Percentiles rank a stretch among this genome's conserved stretches.
phyloP scores from a whole-genome alignment of 2,888 invertebrate genomes.

The Dichetophora obliterata region DNA sequence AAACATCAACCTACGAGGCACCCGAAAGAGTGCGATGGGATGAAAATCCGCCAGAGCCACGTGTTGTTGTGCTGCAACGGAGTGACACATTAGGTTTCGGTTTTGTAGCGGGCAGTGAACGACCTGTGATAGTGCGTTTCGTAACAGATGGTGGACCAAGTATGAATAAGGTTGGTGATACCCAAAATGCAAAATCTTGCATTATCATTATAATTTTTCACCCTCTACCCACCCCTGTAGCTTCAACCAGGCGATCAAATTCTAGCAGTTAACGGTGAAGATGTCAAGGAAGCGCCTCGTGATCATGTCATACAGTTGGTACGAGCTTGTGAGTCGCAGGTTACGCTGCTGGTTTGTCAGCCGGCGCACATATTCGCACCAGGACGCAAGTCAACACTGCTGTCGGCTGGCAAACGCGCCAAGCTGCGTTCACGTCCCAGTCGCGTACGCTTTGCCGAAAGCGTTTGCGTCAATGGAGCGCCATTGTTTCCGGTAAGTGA shows the following conservation, averaged over 20 bases:
- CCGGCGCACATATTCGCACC: constrained; percentile 77
- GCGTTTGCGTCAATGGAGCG: constrained; percentile 87
- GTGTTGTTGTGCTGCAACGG: constrained; percentile 81
- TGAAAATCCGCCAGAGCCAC: constrained; percentile 81
- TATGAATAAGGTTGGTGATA: constrained; percentile 79
- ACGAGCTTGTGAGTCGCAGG: constrained; percentile 82
- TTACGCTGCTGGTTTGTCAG: constrained; percentile 85
- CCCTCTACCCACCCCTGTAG: constrained; percentile 61
- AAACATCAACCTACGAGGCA: constrained; percentile 92
- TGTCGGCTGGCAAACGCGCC: constrained; percentile 90
- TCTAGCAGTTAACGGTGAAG: constrained; percentile 89
- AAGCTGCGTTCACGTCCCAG: constrained; percentile 84
- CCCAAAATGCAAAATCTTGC: neutral
- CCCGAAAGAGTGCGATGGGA: constrained; percentile 78
- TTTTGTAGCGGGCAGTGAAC: constrained; percentile 95
- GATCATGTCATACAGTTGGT: constrained; percentile 92
- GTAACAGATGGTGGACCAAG: constrained; percentile 93
- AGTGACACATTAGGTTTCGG: constrained; percentile 90
- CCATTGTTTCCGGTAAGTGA: constrained; percentile 80
- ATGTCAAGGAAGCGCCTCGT: constrained; percentile 86
- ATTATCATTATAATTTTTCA: neutral
- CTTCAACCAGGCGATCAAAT: constrained; percentile 93
- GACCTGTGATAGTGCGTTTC: constrained; percentile 91
- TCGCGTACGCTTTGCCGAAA: constrained; percentile 89
- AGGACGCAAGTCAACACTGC: constrained; percentile 82